These are phyloP conservation scores for Chanos chanos DNA, from an alignment of 2,797 vertebrate genomes.

Conservation along the genomic window DNA sequence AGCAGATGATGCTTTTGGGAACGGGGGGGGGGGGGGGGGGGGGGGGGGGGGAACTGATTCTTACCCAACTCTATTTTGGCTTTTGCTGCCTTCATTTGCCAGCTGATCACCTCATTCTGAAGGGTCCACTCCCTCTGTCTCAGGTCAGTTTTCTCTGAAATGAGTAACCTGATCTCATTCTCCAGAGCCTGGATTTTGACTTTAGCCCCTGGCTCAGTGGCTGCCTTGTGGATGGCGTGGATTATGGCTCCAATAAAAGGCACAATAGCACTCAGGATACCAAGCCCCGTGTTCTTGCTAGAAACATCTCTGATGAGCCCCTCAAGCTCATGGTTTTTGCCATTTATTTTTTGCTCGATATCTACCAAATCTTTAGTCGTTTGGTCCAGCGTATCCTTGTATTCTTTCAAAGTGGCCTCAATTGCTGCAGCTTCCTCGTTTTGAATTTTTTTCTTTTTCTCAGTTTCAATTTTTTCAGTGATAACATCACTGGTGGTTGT, in stretches of 20 bases:
- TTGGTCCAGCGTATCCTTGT: not conserved
- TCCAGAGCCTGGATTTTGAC: slow-evolving; percentile 1
- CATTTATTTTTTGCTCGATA: not conserved
- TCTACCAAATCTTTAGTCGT: not conserved
- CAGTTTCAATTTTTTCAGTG: not conserved
- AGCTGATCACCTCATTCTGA: not conserved
- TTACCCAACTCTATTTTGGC: not conserved
- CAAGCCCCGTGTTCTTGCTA: rapidly evolving
- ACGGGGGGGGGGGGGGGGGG: too few relatives aligned
- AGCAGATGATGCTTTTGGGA: too few relatives aligned
- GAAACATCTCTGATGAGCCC: not conserved
- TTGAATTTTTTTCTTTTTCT: not conserved
- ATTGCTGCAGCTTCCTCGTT: not conserved
- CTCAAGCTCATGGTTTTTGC: not conserved
- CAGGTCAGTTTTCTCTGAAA: not conserved
- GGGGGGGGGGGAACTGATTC: too few relatives aligned
- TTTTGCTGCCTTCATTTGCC: not conserved
- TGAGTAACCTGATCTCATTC: not conserved
- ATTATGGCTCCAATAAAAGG: not conserved
- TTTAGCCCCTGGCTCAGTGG: not conserved
- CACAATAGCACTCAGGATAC: not conserved
- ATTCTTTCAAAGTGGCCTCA: not conserved
- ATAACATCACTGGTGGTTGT: not conserved
- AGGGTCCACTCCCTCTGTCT: not conserved
- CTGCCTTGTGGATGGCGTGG: not conserved